These are phyloP conservation scores for Protomyctophum bolini DNA, from an alignment of 2,113 vertebrate species.

Conservation along the genomic window DNA sequence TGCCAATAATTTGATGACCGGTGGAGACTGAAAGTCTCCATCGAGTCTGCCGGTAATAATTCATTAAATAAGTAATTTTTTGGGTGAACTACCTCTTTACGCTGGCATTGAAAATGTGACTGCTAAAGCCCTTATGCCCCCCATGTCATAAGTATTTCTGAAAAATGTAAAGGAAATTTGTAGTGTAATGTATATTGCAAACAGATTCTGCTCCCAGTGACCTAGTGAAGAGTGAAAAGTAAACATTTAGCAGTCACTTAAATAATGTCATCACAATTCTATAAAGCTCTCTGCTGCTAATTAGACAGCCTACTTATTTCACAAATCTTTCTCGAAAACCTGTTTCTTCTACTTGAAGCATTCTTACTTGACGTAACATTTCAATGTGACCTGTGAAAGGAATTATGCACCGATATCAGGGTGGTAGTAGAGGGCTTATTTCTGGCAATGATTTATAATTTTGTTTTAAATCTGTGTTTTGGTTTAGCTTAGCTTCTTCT, in stretches of 20 bases:
- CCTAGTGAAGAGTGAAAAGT: neutral
- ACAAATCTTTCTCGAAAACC: conserved; percentile 1
- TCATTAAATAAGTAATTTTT: too few relatives aligned
- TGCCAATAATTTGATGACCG: too few relatives aligned
- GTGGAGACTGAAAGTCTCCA: too few relatives aligned
- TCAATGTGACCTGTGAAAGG: conserved; percentile 39
- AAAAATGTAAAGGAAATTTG: neutral
- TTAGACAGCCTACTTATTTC: neutral
- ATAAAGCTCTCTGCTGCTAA: conserved; percentile 17
- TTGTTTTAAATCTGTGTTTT: neutral
- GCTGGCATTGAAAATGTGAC: neutral
- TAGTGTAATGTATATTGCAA: neutral
- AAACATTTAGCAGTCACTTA: neutral
- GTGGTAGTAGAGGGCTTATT: neutral
- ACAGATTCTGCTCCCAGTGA: neutral
- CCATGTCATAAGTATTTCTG: conserved; percentile 8
- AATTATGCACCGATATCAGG: conserved; percentile 19
- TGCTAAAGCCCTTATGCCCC: conserved; percentile 1
- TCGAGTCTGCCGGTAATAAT: too few relatives aligned
- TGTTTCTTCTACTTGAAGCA: neutral
- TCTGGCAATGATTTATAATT: conserved; percentile 12
- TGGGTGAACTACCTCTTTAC: neutral
- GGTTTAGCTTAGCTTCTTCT: conserved; percentile 5
- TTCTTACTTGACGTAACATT: conserved; percentile 2
- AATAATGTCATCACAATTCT: conserved; percentile 6